Evolutionary conservation across 2,113 vertebrate species (phyloP).

Genomic region (Odocoileus virginianus): DNA sequence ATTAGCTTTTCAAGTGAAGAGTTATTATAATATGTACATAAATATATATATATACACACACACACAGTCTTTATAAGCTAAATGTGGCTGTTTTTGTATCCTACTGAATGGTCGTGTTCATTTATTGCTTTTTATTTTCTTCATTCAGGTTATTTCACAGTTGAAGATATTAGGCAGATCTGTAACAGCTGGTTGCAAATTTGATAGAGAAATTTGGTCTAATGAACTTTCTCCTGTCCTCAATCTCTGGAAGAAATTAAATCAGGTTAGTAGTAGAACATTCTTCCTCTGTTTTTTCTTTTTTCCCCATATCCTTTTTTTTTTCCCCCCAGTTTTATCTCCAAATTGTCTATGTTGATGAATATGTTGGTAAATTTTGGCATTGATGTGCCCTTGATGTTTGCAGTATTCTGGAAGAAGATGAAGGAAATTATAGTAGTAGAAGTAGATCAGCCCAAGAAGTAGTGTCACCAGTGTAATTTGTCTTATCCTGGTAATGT

Average conservation of each 20-base stretch:
- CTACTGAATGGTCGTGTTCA: neutral
- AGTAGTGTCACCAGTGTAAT: accelerated
- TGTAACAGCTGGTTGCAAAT: conserved; percentile 91
- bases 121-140: conserved; percentile 45
- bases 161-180: conserved; percentile 91
- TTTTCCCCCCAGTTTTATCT: neutral
- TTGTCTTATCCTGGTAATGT: neutral
- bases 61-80: neutral
- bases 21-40: neutral
- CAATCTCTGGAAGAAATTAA: conserved; percentile 97
- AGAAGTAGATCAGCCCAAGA: neutral
- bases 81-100: conserved; percentile 11
- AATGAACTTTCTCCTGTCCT: conserved; percentile 94
- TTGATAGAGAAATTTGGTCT: conserved; percentile 97
- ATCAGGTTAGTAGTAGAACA: conserved; percentile 86
- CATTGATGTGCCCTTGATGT: neutral
- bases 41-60: neutral
- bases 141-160: conserved; percentile 93
- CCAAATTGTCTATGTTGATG: neutral
- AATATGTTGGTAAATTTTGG: neutral
- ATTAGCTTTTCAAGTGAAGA: neutral
- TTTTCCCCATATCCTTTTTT: neutral
- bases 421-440: neutral
- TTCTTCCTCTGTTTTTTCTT: neutral
- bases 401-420: neutral